Conservation (phyloP, 2,797 vertebrate species). For the Geotrypetes seraphini region DNA sequence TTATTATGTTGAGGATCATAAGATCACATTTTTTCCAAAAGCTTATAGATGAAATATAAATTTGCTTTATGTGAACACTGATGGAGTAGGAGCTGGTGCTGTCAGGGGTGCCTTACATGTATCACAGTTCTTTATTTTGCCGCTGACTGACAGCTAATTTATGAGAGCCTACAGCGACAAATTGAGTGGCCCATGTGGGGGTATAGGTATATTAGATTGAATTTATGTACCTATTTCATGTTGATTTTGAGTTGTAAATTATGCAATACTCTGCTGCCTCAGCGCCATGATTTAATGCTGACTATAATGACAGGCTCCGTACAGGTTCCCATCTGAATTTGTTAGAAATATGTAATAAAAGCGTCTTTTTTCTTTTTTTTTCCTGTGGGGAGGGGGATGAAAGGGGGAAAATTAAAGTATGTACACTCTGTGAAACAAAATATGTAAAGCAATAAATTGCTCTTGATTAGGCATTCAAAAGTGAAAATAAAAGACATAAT, state of each 20-base stretch:
- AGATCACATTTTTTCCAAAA: background rate
- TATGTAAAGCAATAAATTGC: background rate
- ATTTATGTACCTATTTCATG: background rate
- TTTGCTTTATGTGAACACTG: background rate
- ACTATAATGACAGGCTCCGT: background rate
- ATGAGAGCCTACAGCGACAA: background rate
- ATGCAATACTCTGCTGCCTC: background rate
- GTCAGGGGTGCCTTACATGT: background rate
- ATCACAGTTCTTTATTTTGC: background rate
- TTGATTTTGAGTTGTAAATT: background rate
- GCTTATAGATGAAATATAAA: background rate
- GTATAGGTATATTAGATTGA: background rate
- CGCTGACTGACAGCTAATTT: background rate
- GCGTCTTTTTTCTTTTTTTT: background rate
- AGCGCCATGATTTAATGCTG: background rate
- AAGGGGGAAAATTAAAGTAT: background rate
- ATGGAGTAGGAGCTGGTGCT: background rate
- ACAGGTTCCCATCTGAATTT: background rate
- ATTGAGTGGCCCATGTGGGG: background rate
- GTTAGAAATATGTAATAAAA: background rate
- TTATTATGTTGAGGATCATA: conserved; percentile 7
- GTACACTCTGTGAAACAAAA: background rate
- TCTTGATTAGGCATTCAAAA: too few relatives aligned
- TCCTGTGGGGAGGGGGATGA: too few relatives aligned
- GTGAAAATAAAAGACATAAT: too few relatives aligned